Percentiles rank a stretch among this genome's conserved stretches.
Conservation (phyloP, 2,113 vertebrate species). For the Felis chaus region DNA sequence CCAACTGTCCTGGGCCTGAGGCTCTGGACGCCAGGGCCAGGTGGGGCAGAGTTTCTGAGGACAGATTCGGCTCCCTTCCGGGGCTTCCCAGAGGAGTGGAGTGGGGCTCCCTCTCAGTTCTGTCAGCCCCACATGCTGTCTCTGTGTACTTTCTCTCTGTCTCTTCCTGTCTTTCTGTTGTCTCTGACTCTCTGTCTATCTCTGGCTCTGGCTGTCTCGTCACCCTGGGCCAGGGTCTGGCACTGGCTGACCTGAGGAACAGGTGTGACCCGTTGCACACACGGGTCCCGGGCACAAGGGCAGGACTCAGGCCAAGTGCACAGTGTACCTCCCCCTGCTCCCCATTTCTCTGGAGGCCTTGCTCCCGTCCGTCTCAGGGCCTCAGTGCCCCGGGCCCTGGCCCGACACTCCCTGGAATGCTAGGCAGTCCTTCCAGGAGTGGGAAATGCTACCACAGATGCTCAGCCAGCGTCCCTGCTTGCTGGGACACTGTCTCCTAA, state of each 20-base stretch:
- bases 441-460: too few species aligned
- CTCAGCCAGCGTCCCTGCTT: too few species aligned
- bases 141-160: neutral
- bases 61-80: neutral
- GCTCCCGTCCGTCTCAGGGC: too few species aligned
- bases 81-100: neutral
- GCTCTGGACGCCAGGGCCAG: neutral
- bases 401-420: too few species aligned
- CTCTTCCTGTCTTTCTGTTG: neutral
- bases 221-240: too few species aligned
- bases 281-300: neutral
- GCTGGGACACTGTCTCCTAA: too few species aligned
- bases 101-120: neutral
- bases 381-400: too few species aligned
- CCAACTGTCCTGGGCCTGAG: neutral
- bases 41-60: too few species aligned
- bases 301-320: neutral
- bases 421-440: too few species aligned
- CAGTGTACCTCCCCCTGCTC: too few species aligned
- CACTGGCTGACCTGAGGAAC: neutral
- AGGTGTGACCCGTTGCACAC: neutral
- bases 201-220: neutral
- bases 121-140: neutral
- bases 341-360: too few species aligned
- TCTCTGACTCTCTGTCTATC: neutral